Evolutionary conservation across 2,797 vertebrate species (phyloP).

Genomic region (Nothura maculosa): DNA sequence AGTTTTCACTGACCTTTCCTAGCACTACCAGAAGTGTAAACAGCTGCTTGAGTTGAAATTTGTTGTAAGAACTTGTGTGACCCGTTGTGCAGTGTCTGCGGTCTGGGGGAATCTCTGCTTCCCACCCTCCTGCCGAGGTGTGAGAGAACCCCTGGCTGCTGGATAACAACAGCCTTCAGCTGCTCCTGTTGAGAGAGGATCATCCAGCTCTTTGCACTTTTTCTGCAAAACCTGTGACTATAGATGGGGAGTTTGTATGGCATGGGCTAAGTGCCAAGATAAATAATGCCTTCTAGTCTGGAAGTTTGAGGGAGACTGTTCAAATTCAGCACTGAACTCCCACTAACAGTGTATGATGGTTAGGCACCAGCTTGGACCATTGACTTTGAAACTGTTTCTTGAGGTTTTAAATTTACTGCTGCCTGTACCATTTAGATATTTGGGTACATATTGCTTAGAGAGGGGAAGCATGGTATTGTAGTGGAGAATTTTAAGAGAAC

Average conservation of each 20-base stretch:
- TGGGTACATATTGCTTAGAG: background rate
- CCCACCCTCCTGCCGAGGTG: background rate
- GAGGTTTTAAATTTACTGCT: conserved; percentile 3
- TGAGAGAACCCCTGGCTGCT: background rate
- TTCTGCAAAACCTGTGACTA: background rate
- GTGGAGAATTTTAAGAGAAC: background rate
- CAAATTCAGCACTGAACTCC: background rate
- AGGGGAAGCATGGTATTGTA: background rate
- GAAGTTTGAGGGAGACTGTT: background rate
- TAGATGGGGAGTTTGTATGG: background rate
- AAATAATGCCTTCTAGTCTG: background rate
- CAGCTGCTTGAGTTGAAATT: background rate
- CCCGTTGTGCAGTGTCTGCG: background rate
- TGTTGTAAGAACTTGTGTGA: background rate
- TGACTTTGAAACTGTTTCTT: background rate
- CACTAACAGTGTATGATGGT: background rate
- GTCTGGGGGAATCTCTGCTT: background rate
- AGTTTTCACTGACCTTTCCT: background rate
- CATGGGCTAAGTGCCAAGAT: background rate
- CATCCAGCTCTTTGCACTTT: background rate
- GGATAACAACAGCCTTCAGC: background rate
- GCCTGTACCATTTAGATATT: background rate
- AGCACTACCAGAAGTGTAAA: background rate
- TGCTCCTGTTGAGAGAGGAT: background rate
- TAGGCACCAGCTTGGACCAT: background rate